These are phyloP conservation scores for Drosophila pandora DNA, from an alignment of 1,140 invertebrate species.

Conservation along the genomic window DNA sequence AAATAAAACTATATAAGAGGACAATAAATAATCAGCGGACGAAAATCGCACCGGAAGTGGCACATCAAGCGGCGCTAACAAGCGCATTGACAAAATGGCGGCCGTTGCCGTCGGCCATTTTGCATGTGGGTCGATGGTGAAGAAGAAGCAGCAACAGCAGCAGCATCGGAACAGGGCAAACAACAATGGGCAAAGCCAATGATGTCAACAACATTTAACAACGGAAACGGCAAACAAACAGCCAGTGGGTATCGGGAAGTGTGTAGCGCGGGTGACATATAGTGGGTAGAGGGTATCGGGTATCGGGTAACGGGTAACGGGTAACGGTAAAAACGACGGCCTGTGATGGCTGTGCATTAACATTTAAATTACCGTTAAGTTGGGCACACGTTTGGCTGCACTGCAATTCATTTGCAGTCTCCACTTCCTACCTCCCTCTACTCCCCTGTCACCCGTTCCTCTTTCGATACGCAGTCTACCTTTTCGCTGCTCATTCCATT, in stretches of 20 bases:
- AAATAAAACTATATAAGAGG: not conserved
- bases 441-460: too few species aligned
- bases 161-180: slow-evolving; percentile 24
- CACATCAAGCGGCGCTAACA: slow-evolving; percentile 48
- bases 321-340: not conserved
- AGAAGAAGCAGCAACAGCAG: not conserved
- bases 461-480: slow-evolving; percentile 42
- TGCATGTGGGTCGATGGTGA: slow-evolving; percentile 22
- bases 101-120: slow-evolving; percentile 42
- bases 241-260: slow-evolving; percentile 4
- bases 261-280: slow-evolving; percentile 2
- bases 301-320: not conserved
- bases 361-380: slow-evolving; percentile 70
- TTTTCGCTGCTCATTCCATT: slow-evolving; percentile 34
- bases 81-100: slow-evolving; percentile 56
- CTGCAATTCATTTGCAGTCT: slow-evolving; percentile 60
- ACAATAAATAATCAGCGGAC: slow-evolving; percentile 26
- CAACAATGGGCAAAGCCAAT: slow-evolving; percentile 50
- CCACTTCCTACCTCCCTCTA: slow-evolving; percentile 1
- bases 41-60: slow-evolving; percentile 34
- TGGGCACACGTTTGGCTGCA: slow-evolving; percentile 62
- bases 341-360: slow-evolving; percentile 45
- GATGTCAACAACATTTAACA: slow-evolving; percentile 69
- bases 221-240: slow-evolving; percentile 43
- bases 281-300: not conserved